Base-by-base conservation (phyloP, 2,113 vertebrate species). In the Rhineura floridana region DNA sequence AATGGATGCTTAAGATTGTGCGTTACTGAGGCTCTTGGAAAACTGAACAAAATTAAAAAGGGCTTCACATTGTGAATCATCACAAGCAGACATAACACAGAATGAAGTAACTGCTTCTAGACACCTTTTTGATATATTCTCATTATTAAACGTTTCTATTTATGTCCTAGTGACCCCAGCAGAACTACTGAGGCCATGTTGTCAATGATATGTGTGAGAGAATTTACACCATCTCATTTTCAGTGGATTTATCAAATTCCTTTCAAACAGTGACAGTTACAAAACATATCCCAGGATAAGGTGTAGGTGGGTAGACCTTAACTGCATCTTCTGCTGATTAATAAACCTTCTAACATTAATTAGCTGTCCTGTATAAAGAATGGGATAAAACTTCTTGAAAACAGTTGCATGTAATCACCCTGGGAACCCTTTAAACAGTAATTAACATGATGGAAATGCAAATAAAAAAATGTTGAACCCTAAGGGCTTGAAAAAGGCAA, bases 351-450 rank as follows among this genome's bases (percentile, higher is more conserved):
- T 50, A 90, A 90, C 89, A 92, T 88, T 95, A 97, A 97, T 97
- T 95, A 96, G 91, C 86, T 93, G 89, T 87, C 91, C 93, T 93
- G 87, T 86, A 91, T 94, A 95, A 96, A 81, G 80, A 96, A 94
- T 70, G 83, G 87, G 91, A 93, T 42, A 77, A 88, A 94, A 96
- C 73, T 91, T 94, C 59, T 90, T 81, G 90, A 94, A 96, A 92
- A 89, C 83, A 87, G 91, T 65, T 92, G 86, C 94, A 86, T 87
- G 84, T 90, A 94, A 94, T 94, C 55, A 89, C 91, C 91, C 93
- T 90, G 88, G 86, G 90, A 95, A 93, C 90, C 93, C 93, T 93
- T 94, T 91, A 93, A 94, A 94, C 46, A 93, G 91, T 92, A 94
- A 95, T 95, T 89, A 94, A 84, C 89, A 87, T 92, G 93, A 95